These are phyloP conservation scores for Phyllopteryx taeniolatus DNA, from an alignment of 2,113 vertebrate genomes.

Conservation along the genomic window DNA sequence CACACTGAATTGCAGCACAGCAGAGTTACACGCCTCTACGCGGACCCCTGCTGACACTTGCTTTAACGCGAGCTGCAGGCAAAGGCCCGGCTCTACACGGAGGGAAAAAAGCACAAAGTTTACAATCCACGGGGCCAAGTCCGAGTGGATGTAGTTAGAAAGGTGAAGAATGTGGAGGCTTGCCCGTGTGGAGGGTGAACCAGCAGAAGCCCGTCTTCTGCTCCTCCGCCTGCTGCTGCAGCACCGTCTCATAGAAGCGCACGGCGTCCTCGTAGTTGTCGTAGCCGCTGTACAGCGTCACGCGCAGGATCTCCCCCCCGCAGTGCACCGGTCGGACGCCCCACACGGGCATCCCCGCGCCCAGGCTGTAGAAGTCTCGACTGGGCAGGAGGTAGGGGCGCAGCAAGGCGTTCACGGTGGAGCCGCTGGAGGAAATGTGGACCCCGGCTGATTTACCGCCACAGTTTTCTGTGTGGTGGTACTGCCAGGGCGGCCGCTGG, in stretches of 20 bases:
- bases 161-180: neutral
- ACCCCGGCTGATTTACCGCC: conserved; percentile 37
- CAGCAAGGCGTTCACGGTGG: conserved; percentile 30
- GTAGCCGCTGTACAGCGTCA: conserved; percentile 84
- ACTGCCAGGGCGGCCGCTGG: conserved; percentile 84
- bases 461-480: conserved; percentile 69
- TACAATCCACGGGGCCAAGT: neutral
- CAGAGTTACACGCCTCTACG: conserved; percentile 75
- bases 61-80: conserved; percentile 85
- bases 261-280: conserved; percentile 88
- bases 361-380: conserved; percentile 85
- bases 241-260: conserved; percentile 85
- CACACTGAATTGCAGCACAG: conserved; percentile 87
- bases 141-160: neutral
- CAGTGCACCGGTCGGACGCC: conserved; percentile 80
- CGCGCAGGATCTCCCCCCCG: conserved; percentile 79
- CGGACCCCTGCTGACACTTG: conserved; percentile 80
- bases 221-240: conserved; percentile 75
- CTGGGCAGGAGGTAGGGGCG: conserved; percentile 61
- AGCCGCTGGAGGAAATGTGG: conserved; percentile 53
- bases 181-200: conserved; percentile 74
- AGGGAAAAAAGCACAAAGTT: neutral
- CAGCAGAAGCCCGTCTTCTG: conserved; percentile 79
- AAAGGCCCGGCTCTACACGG: conserved; percentile 40
- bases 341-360: conserved; percentile 87